Base-by-base conservation (phyloP, 2,113 vertebrate genomes). In the Dryoscopus gambensis region DNA sequence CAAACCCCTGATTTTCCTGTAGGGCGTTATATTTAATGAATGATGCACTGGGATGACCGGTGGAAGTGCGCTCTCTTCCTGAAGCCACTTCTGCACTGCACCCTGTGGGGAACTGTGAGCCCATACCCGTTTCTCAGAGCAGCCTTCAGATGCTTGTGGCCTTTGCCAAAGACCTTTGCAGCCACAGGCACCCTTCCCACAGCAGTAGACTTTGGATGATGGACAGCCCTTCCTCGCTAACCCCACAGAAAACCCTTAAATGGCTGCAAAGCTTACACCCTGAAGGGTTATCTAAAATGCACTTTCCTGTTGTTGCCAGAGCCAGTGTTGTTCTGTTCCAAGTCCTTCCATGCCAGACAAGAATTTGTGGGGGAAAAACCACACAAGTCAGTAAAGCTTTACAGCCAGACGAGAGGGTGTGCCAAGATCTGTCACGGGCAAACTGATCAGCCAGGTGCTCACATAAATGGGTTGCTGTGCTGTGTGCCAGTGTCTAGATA, bases 371-470 rank as follows among this genome's bases (percentile, higher is more conserved):
- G 44, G 19, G 2, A 39, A 69, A 78, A 70, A 93, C 62, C 73
- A 81, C 73, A 92, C 62, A n/a, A 90, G 86, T 77, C 76, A 47
- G 65, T 95, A 81, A 92, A 84, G 76, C 80, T 95, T 88, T 92
- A 80, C 50, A 94, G 86, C 50, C 89, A 95, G 89, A 86, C 68
- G 35, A 67, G 52, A 56, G 55, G 47, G 19, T 0, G 3, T 92
- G 89, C 91, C 93, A 95, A 95, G 86, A 92, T 59, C 89, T 71
- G 86, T 89, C 91, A 84, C 35, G 60, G 79, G 35, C 91, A 86
- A 92, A 92, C 79, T 42, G 68, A 95, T 95, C 68, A 89, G 18
- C 83, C 94, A 96, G 91, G 96, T 96, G 95, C 83, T 93, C 80
- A 44, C 77, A 74, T 80, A 88, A 86, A 76, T 4, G 71, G 46